Evolutionary conservation across 2,797 vertebrate genomes (phyloP).

Genomic region (Acanthurus lineatus): DNA sequence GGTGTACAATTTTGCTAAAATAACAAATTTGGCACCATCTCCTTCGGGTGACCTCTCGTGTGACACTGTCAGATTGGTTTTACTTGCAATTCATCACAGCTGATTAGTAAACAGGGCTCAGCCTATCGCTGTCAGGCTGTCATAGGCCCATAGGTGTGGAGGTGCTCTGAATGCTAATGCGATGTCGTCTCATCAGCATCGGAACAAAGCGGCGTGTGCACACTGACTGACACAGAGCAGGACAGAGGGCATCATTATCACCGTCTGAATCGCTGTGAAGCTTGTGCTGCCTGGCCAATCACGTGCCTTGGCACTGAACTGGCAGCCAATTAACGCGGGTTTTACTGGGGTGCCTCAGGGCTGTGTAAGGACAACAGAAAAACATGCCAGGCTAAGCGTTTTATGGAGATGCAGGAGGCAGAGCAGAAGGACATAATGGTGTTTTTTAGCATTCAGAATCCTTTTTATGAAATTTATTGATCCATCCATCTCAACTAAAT

Average conservation of each 20-base stretch:
- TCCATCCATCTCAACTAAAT: neutral
- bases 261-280: neutral
- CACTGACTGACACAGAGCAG: constrained; percentile 6
- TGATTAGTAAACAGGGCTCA: constrained; percentile 52
- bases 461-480: constrained; percentile 3
- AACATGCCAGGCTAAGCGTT: constrained; percentile 32
- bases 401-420: constrained; percentile 22
- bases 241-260: constrained; percentile 46
- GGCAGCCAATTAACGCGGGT: constrained; percentile 58
- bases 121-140: constrained; percentile 11
- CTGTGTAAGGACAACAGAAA: constrained; percentile 46
- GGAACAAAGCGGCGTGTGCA: constrained; percentile 45
- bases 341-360: constrained; percentile 52
- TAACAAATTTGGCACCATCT: constrained; percentile 27
- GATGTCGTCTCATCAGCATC: constrained; percentile 39
- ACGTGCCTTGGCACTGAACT: constrained; percentile 34
- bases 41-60: constrained; percentile 48
- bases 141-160: constrained; percentile 33
- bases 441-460: constrained; percentile 2
- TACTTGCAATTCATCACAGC: constrained; percentile 54
- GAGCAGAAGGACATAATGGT: neutral
- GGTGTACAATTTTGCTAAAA: constrained; percentile 16
- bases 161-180: constrained; percentile 66
- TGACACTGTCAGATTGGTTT: constrained; percentile 51
- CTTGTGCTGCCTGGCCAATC: constrained; percentile 32